Base-by-base conservation (phyloP, 2,797 vertebrate genomes). In the Menidia menidia region DNA sequence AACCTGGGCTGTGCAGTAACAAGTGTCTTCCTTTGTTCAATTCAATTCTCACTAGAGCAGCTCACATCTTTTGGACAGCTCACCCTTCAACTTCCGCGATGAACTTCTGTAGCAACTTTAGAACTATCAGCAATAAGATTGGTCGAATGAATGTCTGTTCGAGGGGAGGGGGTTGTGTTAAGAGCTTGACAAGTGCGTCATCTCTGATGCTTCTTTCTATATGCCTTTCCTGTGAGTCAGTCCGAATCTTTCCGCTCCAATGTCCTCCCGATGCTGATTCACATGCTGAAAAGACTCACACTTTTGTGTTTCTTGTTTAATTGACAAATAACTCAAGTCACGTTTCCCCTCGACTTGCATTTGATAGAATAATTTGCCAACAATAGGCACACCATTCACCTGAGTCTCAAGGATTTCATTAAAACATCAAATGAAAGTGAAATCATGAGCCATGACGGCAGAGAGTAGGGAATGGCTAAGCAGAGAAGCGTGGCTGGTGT, bases 371-470 rank as follows among this genome's bases (percentile, higher is more conserved):
- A 88, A 91, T 91, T 92, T 89, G 82, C 78, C 73, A 84, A 92
- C 92, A 92, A 90, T 88, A 86, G 85, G 79, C 68, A 78, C 83
- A 81, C 88, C 88, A 89, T 92, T 93, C 88, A 90, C 83, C 68
- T 31, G 85, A 89, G 86, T 80, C 82, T 83, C 71, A 61, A 81
- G 88, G 86, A 91, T 93, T 94, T 92, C 92, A 93, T 93, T 93
- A 91, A 93, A 93, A 92, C 91, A 93, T 93, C 89, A 91, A 92
- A 91, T 93, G 92, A 92, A 93, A 93, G 90, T 89, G 88, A 94
- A 94, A 91, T 93, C 89, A 91, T 85, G 86, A 93, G 87, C 87
- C 92, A 88, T 93, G 91, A 92, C 91, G 80, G 76, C 58, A 77
- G 82, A 85, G 85, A 89, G 89, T 62, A 39, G 84, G 86, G 87